Evolutionary conservation across 2,888 invertebrate genomes (phyloP).

Genomic region (Eupithecia centaureata): DNA sequence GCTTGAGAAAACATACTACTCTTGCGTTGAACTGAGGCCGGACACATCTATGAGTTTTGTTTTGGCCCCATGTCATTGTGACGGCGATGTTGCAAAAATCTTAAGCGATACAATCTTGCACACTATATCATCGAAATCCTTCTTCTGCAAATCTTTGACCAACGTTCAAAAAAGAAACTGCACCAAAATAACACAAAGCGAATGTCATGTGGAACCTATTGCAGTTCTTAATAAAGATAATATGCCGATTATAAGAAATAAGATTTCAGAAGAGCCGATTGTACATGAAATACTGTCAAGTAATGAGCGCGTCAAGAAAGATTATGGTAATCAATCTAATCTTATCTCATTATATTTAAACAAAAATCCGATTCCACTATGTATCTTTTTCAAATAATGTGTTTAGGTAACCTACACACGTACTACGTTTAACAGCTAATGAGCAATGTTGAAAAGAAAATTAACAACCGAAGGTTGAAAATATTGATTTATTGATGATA

Average conservation of each 20-base stretch:
- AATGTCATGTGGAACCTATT: conserved; percentile 4
- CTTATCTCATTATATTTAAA: not conserved
- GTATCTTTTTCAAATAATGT: conserved; percentile 4
- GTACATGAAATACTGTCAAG: not conserved
- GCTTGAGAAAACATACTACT: conserved; percentile 67
- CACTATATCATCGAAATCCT: conserved; percentile 42
- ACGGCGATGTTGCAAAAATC: conserved; percentile 57
- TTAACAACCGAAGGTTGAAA: too few species aligned
- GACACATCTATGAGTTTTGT: conserved; percentile 47
- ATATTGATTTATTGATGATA: too few species aligned
- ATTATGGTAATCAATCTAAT: conserved; percentile 18
- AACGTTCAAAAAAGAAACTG: not conserved
- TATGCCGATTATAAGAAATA: conserved; percentile 11
- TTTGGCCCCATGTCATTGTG: conserved; percentile 49
- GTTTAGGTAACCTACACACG: not conserved
- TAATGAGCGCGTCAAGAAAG: not conserved
- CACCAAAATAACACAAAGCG: not conserved
- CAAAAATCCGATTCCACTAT: not conserved
- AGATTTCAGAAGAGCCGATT: not conserved
- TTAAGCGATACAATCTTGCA: conserved; percentile 63
- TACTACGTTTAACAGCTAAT: not conserved
- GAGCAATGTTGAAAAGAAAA: too few species aligned
- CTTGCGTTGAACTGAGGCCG: conserved; percentile 68
- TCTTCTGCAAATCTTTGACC: not conserved
- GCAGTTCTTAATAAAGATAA: not conserved